These are phyloP conservation scores for Diadema setosum DNA, from an alignment of 35 echinoderm and acorn worm species.

Conservation along the genomic window DNA sequence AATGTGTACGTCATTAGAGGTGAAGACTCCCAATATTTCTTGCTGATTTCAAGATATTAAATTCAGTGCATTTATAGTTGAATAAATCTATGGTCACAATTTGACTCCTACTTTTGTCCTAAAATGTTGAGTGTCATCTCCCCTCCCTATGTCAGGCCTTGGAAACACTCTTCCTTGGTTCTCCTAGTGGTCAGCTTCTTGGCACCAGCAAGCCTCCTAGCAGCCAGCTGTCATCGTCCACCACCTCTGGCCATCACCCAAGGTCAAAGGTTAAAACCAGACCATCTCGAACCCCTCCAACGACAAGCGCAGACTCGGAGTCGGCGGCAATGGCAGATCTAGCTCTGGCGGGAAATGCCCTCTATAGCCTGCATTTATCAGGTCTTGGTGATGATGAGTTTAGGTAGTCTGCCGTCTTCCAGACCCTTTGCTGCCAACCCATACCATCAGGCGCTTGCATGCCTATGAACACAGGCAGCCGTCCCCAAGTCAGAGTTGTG, in stretches of 20 bases:
- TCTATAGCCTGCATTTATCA: neutral
- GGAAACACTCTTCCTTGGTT: slow-evolving; percentile 65
- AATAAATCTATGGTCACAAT: too few species aligned
- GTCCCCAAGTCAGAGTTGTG: too few species aligned
- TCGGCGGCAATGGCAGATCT: neutral
- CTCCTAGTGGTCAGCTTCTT: slow-evolving; percentile 25
- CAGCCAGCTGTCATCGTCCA: neutral
- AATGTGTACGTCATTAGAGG: too few species aligned
- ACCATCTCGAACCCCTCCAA: neutral
- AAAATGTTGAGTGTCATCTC: too few species aligned
- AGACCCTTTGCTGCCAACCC: too few species aligned
- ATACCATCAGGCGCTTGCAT: too few species aligned
- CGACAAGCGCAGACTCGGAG: neutral
- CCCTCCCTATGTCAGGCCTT: slow-evolving; percentile 33
- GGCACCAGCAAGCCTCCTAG: neutral
- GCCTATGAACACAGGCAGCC: too few species aligned
- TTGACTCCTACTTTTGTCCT: too few species aligned
- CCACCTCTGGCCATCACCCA: neutral
- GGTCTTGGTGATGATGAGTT: neutral
- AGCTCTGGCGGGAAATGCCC: neutral
- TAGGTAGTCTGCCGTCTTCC: too few species aligned
- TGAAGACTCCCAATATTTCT: too few species aligned
- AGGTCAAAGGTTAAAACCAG: slow-evolving; percentile 18
- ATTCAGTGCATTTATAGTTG: too few species aligned
- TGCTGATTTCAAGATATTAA: too few species aligned